Base-by-base conservation (phyloP, 2,888 invertebrate genomes). In the Brenthis daphne region DNA sequence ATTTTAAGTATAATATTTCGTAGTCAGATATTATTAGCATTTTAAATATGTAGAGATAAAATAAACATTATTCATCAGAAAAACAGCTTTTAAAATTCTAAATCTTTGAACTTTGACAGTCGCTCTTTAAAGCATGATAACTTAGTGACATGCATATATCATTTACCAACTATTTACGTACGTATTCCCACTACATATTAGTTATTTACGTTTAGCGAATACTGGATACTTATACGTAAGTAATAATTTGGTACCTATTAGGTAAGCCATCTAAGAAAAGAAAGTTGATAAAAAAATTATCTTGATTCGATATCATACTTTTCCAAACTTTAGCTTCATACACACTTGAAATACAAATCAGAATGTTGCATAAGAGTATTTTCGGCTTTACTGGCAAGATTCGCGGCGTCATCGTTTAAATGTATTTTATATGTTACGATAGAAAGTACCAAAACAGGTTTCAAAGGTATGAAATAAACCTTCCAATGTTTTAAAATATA, bases 401-500 rank as follows among this genome's bases (percentile, higher is more conserved):
- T 64, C 12, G 64, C 55, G 33, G 50, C 67, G 50, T 55, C 65
- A 56, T 54, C 58, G 29, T 63, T 48, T 29, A 57, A 53, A 16
- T 37, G 4, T 63, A 51, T 65, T 67, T 69, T 55, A 63, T 67
- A 63, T 53, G 57, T 65, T 65, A 24, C 54, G 67, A 69, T 69
- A 69, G 72, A 72, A 69, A 72, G 69, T 72, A 68, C 20, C 8
- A 48, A 53, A 72, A 64, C 69, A 61, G 63, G 72, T 72, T 72
- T 58, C 43, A 24, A 65, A 65, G 64, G 50, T 55, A 54, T 12
- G 29, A 60, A 50, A 60, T 11, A 48, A 48, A 29, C 11, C 48
- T 48, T 50, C 48, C 29, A 5, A 60, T 16, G 24, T 50, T 11
- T 29, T n/a, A 50, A 29, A 60, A 60, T n/a, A 50, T 16, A 60